These are phyloP conservation scores for Bellardia bayeri DNA, from an alignment of 2,888 invertebrate genomes.

Conservation along the genomic window DNA sequence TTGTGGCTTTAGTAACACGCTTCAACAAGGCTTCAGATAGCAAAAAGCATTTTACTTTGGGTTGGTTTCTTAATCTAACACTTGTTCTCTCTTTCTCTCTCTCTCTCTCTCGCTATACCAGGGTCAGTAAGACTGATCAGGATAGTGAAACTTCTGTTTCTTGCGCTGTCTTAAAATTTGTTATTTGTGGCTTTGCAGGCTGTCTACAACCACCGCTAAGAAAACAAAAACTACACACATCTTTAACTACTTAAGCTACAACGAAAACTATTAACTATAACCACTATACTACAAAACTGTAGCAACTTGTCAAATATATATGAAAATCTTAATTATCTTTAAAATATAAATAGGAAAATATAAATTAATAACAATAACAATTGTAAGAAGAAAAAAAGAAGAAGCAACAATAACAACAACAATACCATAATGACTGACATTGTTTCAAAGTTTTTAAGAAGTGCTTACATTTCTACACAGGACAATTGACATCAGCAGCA, in stretches of 20 bases:
- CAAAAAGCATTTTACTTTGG: constrained; percentile 57
- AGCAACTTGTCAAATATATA: constrained; percentile 20
- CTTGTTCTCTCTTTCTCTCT: neutral
- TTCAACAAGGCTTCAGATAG: constrained; percentile 68
- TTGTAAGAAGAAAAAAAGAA: neutral
- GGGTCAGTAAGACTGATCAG: neutral
- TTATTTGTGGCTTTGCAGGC: constrained; percentile 52
- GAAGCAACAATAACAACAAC: constrained; percentile 30
- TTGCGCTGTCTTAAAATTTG: neutral
- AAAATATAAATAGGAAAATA: constrained; percentile 17
- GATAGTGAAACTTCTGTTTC: neutral
- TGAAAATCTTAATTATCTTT: constrained; percentile 21
- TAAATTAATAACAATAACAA: constrained; percentile 29
- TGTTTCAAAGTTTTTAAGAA: constrained; percentile 60
- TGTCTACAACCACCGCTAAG: constrained; percentile 50
- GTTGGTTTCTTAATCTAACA: constrained; percentile 32
- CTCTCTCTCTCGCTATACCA: neutral
- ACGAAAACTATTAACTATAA: constrained; percentile 35
- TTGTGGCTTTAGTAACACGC: constrained; percentile 48
- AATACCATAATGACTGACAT: constrained; percentile 66
- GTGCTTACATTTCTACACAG: constrained; percentile 53
- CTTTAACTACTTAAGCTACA: constrained; percentile 50
- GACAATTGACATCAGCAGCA: constrained; percentile 55
- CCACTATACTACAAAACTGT: constrained; percentile 9
- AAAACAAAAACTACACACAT: constrained; percentile 9